These are phyloP conservation scores for Aythya baeri DNA, from an alignment of 2,113 vertebrate genomes.

Conservation along the genomic window DNA sequence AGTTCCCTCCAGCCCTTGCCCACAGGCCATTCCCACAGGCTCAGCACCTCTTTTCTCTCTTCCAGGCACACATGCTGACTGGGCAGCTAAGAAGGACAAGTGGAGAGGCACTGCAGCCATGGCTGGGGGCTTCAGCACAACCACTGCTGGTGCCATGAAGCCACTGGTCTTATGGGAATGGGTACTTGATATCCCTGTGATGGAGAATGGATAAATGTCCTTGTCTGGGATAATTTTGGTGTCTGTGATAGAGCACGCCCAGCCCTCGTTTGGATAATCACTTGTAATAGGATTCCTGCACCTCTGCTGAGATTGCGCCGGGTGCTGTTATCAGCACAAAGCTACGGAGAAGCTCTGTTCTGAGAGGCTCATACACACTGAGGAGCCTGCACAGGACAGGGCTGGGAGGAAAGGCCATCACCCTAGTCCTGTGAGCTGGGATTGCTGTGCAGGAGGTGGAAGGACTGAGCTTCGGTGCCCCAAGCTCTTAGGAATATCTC, in stretches of 20 bases:
- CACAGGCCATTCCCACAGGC: not conserved
- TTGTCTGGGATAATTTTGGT: not conserved
- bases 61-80: not conserved
- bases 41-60: not conserved
- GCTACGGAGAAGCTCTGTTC: not conserved
- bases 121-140: no score
- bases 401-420: not conserved
- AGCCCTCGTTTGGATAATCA: not conserved
- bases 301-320: not conserved
- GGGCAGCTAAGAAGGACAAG: not conserved
- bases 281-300: not conserved
- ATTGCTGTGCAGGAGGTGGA: not conserved
- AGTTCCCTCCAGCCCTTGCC: not conserved
- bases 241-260: not conserved
- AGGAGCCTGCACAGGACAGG: rapidly evolving
- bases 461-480: rapidly evolving
- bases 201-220: not conserved
- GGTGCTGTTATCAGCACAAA: not conserved
- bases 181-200: not conserved
- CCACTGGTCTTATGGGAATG: not conserved
- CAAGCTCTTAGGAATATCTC: not conserved
- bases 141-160: no score
- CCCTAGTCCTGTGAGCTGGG: not conserved
- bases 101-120: not conserved
- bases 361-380: rapidly evolving